Percentiles rank a stretch among this genome's conserved stretches.
Conservation (phyloP, 2,113 vertebrate genomes). For the Callocephalon fimbriatum region DNA sequence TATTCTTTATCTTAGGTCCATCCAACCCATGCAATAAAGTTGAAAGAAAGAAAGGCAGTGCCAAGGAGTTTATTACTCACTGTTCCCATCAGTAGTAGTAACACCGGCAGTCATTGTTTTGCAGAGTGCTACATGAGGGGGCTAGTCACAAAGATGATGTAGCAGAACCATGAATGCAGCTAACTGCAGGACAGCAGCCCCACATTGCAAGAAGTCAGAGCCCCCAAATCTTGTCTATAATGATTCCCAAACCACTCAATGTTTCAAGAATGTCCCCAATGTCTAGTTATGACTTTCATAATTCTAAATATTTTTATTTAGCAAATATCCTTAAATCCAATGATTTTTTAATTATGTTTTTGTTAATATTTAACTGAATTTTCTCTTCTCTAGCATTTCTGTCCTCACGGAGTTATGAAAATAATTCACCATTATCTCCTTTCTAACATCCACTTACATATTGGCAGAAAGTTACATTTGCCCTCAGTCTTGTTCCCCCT, state of each 20-base stretch:
- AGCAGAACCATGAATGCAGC: not conserved
- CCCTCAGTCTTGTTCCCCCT: not conserved
- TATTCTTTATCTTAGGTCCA: not conserved
- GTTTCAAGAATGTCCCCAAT: not conserved
- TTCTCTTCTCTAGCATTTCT: not conserved
- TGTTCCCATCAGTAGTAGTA: not conserved
- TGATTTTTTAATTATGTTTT: not conserved
- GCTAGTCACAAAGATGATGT: not conserved
- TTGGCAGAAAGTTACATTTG: not conserved
- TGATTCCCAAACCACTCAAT: not conserved
- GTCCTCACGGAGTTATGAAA: not conserved
- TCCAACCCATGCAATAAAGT: not conserved
- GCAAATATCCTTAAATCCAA: not conserved
- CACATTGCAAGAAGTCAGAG: accelerated
- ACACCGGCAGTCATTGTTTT: not conserved
- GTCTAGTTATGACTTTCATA: not conserved
- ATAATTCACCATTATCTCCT: slow-evolving; percentile 7
- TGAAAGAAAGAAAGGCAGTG: not conserved
- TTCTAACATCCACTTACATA: not conserved
- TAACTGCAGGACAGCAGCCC: not conserved
- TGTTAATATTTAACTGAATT: slow-evolving; percentile 3
- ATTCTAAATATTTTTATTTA: not conserved
- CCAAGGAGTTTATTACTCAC: not conserved
- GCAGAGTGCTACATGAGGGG: not conserved
- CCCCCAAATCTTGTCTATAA: not conserved